A percentile compares a stretch with the other conserved stretches of the same genome.
phyloP scores from a whole-genome alignment of 2,888 invertebrate species.

The Helobdella robusta region DNA sequence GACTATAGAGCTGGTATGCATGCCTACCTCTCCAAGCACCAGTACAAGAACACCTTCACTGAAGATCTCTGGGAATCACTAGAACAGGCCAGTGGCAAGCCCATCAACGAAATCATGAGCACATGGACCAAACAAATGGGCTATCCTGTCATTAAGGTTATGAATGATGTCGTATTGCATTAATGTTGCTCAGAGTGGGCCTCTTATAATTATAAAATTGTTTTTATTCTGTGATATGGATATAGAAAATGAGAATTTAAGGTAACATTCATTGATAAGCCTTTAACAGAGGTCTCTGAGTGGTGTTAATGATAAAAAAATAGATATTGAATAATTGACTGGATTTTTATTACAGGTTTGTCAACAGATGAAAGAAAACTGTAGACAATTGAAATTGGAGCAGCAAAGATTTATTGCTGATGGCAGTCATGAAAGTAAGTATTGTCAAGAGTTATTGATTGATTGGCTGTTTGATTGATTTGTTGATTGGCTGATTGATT shows the following conservation, averaged over 20 bases:
- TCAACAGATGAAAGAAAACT: slow-evolving; percentile 45
- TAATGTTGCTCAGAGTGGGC: not conserved
- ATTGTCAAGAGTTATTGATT: not conserved
- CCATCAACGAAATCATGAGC: slow-evolving; percentile 81
- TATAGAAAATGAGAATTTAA: not conserved
- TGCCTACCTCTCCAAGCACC: slow-evolving; percentile 71
- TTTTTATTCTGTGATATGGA: not conserved
- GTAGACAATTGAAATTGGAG: slow-evolving; percentile 62
- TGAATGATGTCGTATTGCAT: not conserved
- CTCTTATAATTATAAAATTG: too few species aligned
- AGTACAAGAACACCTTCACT: slow-evolving; percentile 82
- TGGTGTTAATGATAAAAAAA: too few species aligned
- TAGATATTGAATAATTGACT: too few species aligned
- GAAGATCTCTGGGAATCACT: slow-evolving; percentile 85
- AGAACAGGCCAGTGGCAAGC: slow-evolving; percentile 76
- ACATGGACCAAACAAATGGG: slow-evolving; percentile 94
- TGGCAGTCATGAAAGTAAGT: slow-evolving; percentile 50
- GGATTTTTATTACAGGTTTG: slow-evolving; percentile 40
- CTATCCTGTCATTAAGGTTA: slow-evolving; percentile 68
- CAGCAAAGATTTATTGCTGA: slow-evolving; percentile 81
- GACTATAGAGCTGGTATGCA: slow-evolving; percentile 88
- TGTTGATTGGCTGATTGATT: too few species aligned
- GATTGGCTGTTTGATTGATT: too few species aligned
- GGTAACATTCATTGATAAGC: not conserved
- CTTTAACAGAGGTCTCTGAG: too few species aligned